Percentiles rank a stretch among this genome's conserved stretches.
Conservation (phyloP, 2,113 vertebrate species). For the Ptilonorhynchus violaceus region DNA sequence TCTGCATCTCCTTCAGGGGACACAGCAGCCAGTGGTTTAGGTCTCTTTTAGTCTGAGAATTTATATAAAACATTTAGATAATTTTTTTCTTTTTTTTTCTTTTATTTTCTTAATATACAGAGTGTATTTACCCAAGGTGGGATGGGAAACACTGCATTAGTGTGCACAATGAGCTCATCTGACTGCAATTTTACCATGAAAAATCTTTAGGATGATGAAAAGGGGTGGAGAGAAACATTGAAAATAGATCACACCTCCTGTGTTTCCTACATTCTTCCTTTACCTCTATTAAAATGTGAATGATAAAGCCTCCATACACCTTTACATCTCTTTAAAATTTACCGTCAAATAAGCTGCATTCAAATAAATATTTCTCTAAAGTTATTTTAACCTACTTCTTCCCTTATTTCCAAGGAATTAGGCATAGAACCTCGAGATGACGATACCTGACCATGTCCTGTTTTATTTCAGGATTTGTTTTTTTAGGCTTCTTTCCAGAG, state of each 20-base stretch:
- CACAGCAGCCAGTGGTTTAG: not conserved
- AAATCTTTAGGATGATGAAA: not conserved
- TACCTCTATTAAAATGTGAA: not conserved
- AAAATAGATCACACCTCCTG: not conserved
- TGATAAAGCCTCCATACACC: accelerated
- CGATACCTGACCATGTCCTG: not conserved
- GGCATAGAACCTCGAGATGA: not conserved
- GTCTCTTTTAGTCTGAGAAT: not conserved
- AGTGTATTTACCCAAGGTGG: not conserved
- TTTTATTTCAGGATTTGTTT: not conserved
- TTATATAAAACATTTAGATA: not conserved
- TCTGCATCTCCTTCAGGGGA: not conserved
- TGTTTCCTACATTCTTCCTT: not conserved
- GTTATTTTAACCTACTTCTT: not conserved
- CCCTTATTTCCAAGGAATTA: not conserved
- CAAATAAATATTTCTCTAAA: not conserved
- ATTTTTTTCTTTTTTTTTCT: not conserved
- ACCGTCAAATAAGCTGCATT: not conserved
- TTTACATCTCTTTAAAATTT: not conserved
- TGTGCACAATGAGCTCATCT: not conserved
- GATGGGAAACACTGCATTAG: not conserved
- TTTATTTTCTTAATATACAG: not conserved
- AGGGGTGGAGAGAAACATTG: not conserved
- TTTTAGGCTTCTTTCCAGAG: not conserved
- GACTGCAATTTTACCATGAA: not conserved